phyloP scores from a whole-genome alignment of 2,113 vertebrate species.

The Solea senegalensis region DNA sequence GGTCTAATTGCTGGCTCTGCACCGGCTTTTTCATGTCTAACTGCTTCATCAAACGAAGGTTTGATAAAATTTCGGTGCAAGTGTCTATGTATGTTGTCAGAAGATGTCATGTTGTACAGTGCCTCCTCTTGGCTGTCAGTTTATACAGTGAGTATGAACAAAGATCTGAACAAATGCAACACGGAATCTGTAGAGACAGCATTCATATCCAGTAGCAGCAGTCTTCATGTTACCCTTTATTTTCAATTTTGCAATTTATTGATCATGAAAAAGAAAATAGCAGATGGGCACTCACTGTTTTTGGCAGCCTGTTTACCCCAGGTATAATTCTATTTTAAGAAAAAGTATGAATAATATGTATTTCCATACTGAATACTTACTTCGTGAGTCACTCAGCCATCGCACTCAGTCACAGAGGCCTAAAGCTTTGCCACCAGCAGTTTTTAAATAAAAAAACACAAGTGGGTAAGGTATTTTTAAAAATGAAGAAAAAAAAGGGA shows the following conservation, averaged over 20 bases:
- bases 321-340: constrained; percentile 10
- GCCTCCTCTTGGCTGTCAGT: background rate
- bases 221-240: background rate
- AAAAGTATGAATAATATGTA: constrained; percentile 1
- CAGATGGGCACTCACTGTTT: background rate
- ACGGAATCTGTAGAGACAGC: background rate
- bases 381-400: constrained; percentile 11
- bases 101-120: background rate
- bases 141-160: background rate
- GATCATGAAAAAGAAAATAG: background rate
- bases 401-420: background rate
- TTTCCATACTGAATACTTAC: background rate
- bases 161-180: too few relatives aligned
- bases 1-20: constrained; percentile 25
- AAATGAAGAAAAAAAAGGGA: background rate
- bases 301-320: constrained; percentile 2
- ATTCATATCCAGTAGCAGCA: background rate
- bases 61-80: background rate
- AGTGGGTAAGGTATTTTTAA: too few relatives aligned
- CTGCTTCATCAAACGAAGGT: constrained; percentile 31
- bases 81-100: constrained; percentile 8
- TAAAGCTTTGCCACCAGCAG: too few relatives aligned
- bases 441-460: too few relatives aligned
- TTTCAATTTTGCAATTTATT: background rate
- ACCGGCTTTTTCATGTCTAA: constrained; percentile 6